These are phyloP conservation scores for Enteromius argenteus DNA, from an alignment of 2,797 vertebrate species.

Conservation along the genomic window DNA sequence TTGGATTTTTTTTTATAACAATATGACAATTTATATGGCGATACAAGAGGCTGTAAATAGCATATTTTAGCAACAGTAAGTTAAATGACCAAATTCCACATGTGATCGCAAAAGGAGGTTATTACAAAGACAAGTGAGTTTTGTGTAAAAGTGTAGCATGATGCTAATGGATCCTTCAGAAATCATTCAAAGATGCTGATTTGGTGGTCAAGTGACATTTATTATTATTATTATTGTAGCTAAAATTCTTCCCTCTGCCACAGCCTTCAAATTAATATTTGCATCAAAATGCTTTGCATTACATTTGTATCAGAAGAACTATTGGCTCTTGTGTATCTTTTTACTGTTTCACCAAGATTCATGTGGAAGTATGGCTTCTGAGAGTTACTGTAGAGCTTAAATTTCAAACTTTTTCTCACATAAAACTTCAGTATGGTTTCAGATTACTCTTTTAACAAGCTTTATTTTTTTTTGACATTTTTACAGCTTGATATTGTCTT, in stretches of 20 bases:
- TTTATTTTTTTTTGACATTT: background rate
- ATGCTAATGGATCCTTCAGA: background rate
- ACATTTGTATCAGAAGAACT: background rate
- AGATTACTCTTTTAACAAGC: background rate
- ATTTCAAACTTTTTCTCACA: background rate
- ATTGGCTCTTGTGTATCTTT: background rate
- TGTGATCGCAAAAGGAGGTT: too few species aligned
- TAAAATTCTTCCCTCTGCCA: background rate
- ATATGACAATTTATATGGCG: too few species aligned
- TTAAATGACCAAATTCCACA: too few species aligned
- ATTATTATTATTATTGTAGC: background rate
- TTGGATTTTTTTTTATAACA: too few species aligned
- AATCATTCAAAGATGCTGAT: background rate
- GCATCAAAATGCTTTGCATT: background rate
- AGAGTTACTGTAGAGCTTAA: background rate
- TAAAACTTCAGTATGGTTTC: background rate
- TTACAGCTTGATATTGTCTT: background rate
- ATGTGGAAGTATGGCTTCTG: background rate
- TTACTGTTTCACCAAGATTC: background rate
- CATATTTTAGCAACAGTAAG: too few species aligned
- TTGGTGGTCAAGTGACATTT: background rate
- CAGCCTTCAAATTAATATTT: background rate
- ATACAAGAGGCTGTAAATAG: too few species aligned
- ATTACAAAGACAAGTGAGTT: too few species aligned
- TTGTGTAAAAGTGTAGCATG: too few species aligned